Evolutionary conservation across 2,113 vertebrate genomes (phyloP).

Genomic region (Oxyura jamaicensis): DNA sequence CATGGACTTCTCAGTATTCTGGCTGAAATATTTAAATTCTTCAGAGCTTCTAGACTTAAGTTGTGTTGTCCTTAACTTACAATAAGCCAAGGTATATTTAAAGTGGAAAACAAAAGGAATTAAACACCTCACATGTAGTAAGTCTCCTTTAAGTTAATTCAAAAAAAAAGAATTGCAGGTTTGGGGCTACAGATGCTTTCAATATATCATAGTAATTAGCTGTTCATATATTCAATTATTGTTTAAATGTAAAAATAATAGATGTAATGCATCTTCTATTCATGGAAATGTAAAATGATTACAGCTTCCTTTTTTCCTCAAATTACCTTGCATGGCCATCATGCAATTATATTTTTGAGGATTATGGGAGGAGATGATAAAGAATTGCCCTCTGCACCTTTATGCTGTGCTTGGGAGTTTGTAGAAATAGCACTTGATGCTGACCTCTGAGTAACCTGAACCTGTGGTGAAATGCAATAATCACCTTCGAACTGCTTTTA

Average conservation of each 20-base stretch:
- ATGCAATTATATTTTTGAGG: background rate
- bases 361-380: background rate
- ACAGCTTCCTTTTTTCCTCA: background rate
- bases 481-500: background rate
- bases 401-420: background rate
- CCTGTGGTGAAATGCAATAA: background rate
- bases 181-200: constrained; percentile 45
- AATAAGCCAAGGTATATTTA: background rate
- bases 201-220: constrained; percentile 41
- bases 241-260: constrained; percentile 68
- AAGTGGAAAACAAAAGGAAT: background rate
- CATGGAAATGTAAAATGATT: constrained; percentile 34
- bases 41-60: background rate
- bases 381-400: background rate
- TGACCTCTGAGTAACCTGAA: background rate
- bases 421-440: background rate
- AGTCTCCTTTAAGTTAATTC: constrained; percentile 6
- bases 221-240: constrained; percentile 60
- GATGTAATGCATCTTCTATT: constrained; percentile 25
- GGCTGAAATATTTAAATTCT: background rate
- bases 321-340: background rate
- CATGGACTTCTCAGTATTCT: background rate
- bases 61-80: background rate
- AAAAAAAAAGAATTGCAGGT: background rate
- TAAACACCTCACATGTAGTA: background rate